Base-by-base conservation (phyloP, 2,797 vertebrate species). In the Phoeniculus purpureus region DNA sequence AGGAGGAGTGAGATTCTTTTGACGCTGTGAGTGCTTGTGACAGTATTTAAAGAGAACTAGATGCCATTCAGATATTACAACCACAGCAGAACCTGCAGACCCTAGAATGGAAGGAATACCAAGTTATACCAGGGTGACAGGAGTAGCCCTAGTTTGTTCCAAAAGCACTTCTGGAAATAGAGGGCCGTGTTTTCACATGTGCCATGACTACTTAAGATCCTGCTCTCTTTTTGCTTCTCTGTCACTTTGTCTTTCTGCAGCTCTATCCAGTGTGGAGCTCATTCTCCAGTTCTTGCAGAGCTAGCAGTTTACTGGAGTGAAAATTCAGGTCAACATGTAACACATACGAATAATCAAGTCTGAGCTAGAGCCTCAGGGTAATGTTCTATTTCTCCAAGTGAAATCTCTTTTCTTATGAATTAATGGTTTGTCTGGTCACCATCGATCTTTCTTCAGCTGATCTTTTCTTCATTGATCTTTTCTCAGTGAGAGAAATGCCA, bases 401-500 rank as follows among this genome's bases (percentile, higher is more conserved):
- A 83, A 95, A 89, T 78, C 85, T 87, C 77, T 90, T 92, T 87
- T 94, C 81, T 92, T 83, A 76, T 64, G 73, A 92, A 94, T 93
- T 94, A 94, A 93, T 89, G 89, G 85, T 89, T 94, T 94, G 56
- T 92, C 94, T 95, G 90, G 90, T 93, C 88, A 76, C 59, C 40
- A 95, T 92, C n/a, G 50, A 94, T 93, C 95, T 94, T 92, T 88
- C 73, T 94, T 78, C 84, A 90, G 86, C 80, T 81, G 94, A 78
- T 94, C 84, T 87, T 86, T 71, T 94, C 90, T 85, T 81, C 89
- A 95, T 85, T 95, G 94, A 96, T 94, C 93, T 93, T 93, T 94
- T 72, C 92, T 90, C 70, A 90, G 92, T 70, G 21, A 58, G 70
- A 90, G 93, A 66, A 93, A 87, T 66, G 86, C 88, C 92, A 90